Conservation (phyloP, 2,888 invertebrate species). For the Heliconius ethilla region DNA sequence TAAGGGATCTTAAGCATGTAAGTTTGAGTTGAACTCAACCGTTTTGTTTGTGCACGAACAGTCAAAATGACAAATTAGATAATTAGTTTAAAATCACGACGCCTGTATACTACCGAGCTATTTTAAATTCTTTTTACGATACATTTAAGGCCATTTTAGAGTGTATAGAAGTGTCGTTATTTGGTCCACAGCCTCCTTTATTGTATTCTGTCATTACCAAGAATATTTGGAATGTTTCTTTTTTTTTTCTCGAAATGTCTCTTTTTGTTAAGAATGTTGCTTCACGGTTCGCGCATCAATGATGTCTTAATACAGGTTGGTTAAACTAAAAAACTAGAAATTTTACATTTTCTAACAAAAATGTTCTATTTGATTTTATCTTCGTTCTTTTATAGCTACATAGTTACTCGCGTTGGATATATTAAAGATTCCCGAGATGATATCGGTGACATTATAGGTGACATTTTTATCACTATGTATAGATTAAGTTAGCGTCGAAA, state of each 20-base stretch:
- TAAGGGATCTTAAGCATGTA: slow-evolving; percentile 49
- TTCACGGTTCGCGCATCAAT: slow-evolving; percentile 24
- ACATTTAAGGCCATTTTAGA: slow-evolving; percentile 45
- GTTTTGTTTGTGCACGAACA: slow-evolving; percentile 50
- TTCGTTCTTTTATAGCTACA: slow-evolving; percentile 10
- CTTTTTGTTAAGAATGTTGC: slow-evolving; percentile 31
- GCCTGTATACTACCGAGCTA: slow-evolving; percentile 45
- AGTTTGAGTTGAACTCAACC: slow-evolving; percentile 50
- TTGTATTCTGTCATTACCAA: slow-evolving; percentile 38
- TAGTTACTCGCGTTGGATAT: slow-evolving; percentile 11
- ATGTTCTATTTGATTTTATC: slow-evolving; percentile 19
- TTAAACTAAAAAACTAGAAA: slow-evolving; percentile 10
- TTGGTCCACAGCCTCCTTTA: slow-evolving; percentile 40
- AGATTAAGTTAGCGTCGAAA: slow-evolving; percentile 9
- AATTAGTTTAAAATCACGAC: slow-evolving; percentile 65
- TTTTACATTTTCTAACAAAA: slow-evolving; percentile 10
- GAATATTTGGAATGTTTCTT: slow-evolving; percentile 30
- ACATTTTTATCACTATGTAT: slow-evolving; percentile 15
- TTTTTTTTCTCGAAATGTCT: slow-evolving; percentile 17
- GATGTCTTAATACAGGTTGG: slow-evolving; percentile 25
- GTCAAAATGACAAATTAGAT: slow-evolving; percentile 66
- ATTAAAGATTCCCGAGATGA: not conserved
- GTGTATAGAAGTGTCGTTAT: slow-evolving; percentile 33
- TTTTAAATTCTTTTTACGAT: slow-evolving; percentile 47
- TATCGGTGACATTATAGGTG: slow-evolving; percentile 18